Evolutionary conservation across 2,888 invertebrate species (phyloP).

Genomic region (Altica lythri): DNA sequence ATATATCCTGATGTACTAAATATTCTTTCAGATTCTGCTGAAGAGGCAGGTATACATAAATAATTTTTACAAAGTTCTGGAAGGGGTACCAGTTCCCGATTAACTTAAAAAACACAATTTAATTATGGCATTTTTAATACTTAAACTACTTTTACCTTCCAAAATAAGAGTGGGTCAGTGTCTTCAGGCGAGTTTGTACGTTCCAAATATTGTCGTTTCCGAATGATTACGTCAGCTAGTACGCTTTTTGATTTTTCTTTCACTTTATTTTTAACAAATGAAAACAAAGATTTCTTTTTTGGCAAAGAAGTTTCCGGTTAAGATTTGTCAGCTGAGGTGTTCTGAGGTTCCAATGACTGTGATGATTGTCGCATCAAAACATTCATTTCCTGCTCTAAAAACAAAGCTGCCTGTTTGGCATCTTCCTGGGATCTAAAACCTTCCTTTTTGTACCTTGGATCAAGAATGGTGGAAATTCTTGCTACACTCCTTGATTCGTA

Average conservation of each 20-base stretch:
- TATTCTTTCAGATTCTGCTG: too few relatives aligned
- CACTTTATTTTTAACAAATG: conserved; percentile 1
- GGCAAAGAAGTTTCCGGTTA: not conserved
- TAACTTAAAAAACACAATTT: not conserved
- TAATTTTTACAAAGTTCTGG: too few relatives aligned
- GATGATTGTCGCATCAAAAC: not conserved
- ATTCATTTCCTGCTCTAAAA: conserved; percentile 10
- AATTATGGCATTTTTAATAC: not conserved
- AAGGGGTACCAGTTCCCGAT: too few relatives aligned
- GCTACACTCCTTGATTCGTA: not conserved
- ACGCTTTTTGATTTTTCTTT: conserved; percentile 11
- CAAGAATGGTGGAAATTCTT: not conserved
- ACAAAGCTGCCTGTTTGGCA: not conserved
- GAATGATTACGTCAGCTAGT: not conserved
- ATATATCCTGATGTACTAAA: too few relatives aligned
- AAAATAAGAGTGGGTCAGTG: not conserved
- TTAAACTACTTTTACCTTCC: not conserved
- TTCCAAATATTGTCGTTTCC: not conserved
- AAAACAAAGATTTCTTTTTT: conserved; percentile 8
- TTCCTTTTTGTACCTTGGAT: not conserved
- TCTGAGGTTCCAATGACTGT: not conserved
- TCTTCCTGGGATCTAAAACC: conserved; percentile 6
- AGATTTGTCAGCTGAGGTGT: not conserved
- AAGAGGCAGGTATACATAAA: too few relatives aligned
- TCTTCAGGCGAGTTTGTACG: not conserved